phyloP scores from a whole-genome alignment of 2,888 invertebrate species.

The Digitonthophagus gazella region DNA sequence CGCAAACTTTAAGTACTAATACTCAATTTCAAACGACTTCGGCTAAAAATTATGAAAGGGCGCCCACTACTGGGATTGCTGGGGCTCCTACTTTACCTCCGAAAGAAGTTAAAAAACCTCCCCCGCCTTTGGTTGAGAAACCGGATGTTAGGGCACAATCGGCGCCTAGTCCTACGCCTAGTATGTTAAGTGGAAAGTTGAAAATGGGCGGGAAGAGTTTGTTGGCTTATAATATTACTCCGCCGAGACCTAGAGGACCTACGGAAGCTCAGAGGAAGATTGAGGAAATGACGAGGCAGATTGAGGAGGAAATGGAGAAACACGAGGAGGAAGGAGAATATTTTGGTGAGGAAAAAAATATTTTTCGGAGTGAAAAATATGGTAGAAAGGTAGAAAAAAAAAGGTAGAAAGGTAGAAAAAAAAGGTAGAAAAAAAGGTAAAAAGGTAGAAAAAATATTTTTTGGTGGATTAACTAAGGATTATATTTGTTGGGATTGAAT shows the following conservation, averaged over 20 bases:
- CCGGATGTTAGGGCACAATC: conserved; percentile 50
- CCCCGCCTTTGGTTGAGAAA: conserved; percentile 38
- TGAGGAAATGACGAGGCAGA: conserved; percentile 85
- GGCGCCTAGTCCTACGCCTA: conserved; percentile 65
- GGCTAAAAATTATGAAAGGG: conserved; percentile 48
- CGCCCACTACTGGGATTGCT: conserved; percentile 52
- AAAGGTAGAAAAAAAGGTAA: no score
- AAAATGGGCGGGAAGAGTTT: conserved; percentile 63
- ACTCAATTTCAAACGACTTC: conserved; percentile 50
- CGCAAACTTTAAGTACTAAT: conserved; percentile 54
- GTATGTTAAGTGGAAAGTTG: conserved; percentile 51
- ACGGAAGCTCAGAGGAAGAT: conserved; percentile 92
- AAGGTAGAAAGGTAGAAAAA: no score
- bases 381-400: no score
- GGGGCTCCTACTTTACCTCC: conserved; percentile 49
- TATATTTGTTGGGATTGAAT: no score
- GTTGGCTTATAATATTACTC: conserved; percentile 84
- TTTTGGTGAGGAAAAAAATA: no score
- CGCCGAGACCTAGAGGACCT: conserved; percentile 82
- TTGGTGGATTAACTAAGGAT: no score
- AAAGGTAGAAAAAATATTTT: no score
- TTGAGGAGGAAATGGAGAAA: conserved; percentile 95
- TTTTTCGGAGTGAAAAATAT: no score
- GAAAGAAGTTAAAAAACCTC: conserved; percentile 42
- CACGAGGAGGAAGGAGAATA: conserved; percentile 95